These are phyloP conservation scores for Lepus oiostolus DNA, from an alignment of 2,797 vertebrate genomes.

Conservation along the genomic window DNA sequence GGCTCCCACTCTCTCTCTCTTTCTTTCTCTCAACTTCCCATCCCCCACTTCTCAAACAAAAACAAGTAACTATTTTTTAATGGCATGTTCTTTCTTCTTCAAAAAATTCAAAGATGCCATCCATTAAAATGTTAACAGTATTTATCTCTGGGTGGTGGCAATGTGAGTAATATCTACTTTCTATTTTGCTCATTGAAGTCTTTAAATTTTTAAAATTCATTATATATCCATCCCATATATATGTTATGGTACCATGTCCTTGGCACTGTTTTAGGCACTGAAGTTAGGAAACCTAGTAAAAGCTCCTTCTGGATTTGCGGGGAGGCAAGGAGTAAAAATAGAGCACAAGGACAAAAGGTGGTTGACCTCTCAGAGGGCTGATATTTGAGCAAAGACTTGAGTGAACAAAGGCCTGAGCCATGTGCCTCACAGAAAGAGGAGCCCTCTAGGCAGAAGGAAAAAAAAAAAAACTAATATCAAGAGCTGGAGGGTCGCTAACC, in stretches of 20 bases:
- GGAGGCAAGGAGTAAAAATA: background rate
- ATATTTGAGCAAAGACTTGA: background rate
- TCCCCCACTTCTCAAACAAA: no score
- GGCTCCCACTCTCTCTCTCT: no score
- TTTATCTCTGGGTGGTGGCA: slow-evolving; percentile 32
- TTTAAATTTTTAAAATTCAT: slow-evolving; percentile 15
- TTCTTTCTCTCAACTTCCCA: no score
- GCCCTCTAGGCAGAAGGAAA: background rate
- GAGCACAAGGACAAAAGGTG: background rate
- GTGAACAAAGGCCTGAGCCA: background rate
- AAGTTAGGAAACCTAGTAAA: background rate
- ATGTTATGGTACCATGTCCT: background rate
- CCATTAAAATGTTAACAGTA: slow-evolving; percentile 25
- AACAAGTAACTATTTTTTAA: no score
- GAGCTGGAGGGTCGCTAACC: background rate
- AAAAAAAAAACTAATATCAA: background rate
- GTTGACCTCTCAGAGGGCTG: background rate
- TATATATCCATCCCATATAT: background rate
- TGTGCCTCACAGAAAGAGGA: background rate
- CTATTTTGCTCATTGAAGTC: slow-evolving; percentile 44
- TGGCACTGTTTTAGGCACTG: slow-evolving; percentile 41
- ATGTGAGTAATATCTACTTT: slow-evolving; percentile 51
- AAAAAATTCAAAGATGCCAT: slow-evolving; percentile 10
- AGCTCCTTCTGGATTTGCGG: background rate
- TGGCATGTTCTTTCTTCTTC: background rate